phyloP scores from a whole-genome alignment of 2,797 vertebrate genomes.

The Phalloptychus januarius region DNA sequence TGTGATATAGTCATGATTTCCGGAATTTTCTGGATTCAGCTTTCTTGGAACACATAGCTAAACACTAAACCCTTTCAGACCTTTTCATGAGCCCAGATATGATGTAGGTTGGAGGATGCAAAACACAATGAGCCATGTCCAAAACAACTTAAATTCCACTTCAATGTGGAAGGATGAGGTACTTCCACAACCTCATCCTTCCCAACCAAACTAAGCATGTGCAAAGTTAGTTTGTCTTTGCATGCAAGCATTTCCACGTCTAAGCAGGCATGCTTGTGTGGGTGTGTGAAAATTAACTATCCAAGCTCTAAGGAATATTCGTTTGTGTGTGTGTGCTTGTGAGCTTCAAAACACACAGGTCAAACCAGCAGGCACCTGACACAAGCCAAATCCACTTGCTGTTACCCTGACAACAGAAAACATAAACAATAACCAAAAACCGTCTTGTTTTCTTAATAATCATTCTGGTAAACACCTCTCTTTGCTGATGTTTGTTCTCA shows the following conservation, averaged over 20 bases:
- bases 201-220: not conserved
- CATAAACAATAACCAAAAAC: slow-evolving; percentile 64
- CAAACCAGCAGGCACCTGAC: slow-evolving; percentile 69
- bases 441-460: slow-evolving; percentile 58
- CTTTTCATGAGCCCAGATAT: slow-evolving; percentile 2
- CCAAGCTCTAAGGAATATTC: slow-evolving; percentile 54
- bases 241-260: not conserved
- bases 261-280: slow-evolving; percentile 37
- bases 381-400: slow-evolving; percentile 56
- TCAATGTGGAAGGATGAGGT: no score
- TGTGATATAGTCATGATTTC: slow-evolving; percentile 1
- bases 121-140: slow-evolving; percentile 27
- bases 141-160: slow-evolving; percentile 37
- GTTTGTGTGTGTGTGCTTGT: slow-evolving; percentile 39
- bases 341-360: slow-evolving; percentile 67
- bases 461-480: slow-evolving; percentile 30
- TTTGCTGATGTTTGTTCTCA: slow-evolving; percentile 14
- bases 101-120: slow-evolving; percentile 1
- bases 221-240: slow-evolving; percentile 10
- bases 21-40: not conserved
- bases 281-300: slow-evolving; percentile 60
- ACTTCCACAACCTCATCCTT: slow-evolving; percentile 24
- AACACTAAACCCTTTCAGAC: not conserved
- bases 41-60: not conserved
- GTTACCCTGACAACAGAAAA: slow-evolving; percentile 72